phyloP scores from a whole-genome alignment of 2,797 vertebrate genomes.

The Jordanella pulchra region DNA sequence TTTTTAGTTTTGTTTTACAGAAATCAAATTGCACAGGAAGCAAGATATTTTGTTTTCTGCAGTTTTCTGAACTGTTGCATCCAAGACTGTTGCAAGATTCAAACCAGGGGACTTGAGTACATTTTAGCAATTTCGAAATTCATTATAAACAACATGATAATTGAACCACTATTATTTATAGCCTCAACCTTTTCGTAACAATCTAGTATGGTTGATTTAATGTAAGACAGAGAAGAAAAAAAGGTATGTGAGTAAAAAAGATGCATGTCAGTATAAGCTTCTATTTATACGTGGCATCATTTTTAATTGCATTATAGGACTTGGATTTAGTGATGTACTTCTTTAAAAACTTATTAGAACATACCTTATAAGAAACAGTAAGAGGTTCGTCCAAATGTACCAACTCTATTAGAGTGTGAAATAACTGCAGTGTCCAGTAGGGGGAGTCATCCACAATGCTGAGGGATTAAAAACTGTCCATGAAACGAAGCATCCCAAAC shows the following conservation, averaged over 20 bases:
- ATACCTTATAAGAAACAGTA: background rate
- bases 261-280: background rate
- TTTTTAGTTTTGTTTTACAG: background rate
- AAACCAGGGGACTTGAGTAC: background rate
- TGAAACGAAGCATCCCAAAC: constrained; percentile 8
- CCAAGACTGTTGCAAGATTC: background rate
- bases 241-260: background rate
- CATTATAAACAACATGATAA: background rate
- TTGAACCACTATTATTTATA: background rate
- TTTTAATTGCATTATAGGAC: background rate
- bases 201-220: too few species aligned
- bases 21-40: background rate
- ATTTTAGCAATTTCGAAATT: background rate
- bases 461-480: constrained; percentile 21
- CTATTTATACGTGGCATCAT: background rate
- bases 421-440: constrained; percentile 62
- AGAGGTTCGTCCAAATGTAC: background rate
- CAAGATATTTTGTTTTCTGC: background rate
- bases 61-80: background rate
- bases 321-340: background rate
- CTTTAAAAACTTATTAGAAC: background rate
- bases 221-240: background rate
- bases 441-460: constrained; percentile 70
- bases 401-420: background rate
- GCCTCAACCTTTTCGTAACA: too few species aligned